Conservation (phyloP, 1,140 invertebrate species). For the Reticulitermes speratus region DNA sequence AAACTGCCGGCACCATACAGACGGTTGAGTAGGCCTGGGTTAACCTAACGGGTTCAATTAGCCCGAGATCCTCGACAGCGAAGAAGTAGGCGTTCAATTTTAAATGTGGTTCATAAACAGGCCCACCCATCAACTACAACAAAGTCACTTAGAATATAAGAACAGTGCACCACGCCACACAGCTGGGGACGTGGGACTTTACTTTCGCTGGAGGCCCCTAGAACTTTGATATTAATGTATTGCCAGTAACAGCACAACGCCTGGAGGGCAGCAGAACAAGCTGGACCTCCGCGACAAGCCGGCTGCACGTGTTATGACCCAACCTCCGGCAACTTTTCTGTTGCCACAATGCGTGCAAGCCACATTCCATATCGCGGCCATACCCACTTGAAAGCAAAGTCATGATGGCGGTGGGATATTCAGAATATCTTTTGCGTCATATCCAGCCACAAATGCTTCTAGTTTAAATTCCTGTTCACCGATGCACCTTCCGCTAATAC, state of each 20-base stretch:
- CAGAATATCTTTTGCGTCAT: not conserved
- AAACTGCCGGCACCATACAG: no score
- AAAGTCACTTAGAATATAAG: not conserved
- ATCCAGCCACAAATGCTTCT: not conserved
- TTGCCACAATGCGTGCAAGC: not conserved
- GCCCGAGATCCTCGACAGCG: no score
- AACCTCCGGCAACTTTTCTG: not conserved
- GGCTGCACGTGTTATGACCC: not conserved
- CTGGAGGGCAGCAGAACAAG: not conserved
- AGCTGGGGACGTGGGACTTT: not conserved
- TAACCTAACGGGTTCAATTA: no score
- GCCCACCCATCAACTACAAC: no score
- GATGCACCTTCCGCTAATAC: not conserved
- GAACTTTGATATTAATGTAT: not conserved
- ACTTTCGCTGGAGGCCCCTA: not conserved
- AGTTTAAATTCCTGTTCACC: not conserved
- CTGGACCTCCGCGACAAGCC: not conserved
- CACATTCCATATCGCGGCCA: not conserved
- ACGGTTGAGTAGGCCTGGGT: no score
- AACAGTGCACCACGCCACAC: not conserved
- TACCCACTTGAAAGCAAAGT: not conserved
- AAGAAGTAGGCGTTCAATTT: no score
- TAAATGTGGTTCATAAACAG: no score
- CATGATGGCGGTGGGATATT: not conserved
- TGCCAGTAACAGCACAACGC: not conserved